These are phyloP conservation scores for Hydropotes inermis DNA, from an alignment of 2,113 vertebrate genomes.

Conservation along the genomic window DNA sequence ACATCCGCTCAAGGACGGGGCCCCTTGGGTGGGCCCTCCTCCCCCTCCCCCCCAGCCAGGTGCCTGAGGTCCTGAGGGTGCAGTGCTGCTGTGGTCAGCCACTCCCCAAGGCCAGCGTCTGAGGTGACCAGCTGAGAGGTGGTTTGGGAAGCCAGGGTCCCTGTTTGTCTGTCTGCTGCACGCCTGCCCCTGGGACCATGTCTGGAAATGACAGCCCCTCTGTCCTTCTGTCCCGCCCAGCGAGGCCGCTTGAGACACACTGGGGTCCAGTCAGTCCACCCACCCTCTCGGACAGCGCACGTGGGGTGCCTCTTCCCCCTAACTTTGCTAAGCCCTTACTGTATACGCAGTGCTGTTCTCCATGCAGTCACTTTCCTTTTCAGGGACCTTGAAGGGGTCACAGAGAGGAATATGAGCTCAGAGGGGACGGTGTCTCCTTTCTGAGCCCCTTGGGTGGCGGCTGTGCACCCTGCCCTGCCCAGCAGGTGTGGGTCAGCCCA, in stretches of 20 bases:
- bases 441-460: neutral
- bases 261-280: neutral
- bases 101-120: accelerated
- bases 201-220: neutral
- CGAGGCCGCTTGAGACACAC: neutral
- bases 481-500: neutral
- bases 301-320: no score
- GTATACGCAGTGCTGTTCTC: accelerated
- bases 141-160: neutral
- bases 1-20: accelerated
- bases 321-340: accelerated
- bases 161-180: accelerated
- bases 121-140: no score
- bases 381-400: neutral
- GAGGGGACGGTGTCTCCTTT: neutral
- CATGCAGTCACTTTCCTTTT: neutral
- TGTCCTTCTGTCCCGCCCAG: neutral
- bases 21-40: neutral
- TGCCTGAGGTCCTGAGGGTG: accelerated
- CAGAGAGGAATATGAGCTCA: neutral
- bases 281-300: accelerated
- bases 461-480: neutral
- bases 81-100: no score
- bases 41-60: neutral
- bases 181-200: neutral